Evolutionary conservation across 1,140 invertebrate genomes (phyloP).

Genomic region (Pogonomyrmex barbatus): DNA sequence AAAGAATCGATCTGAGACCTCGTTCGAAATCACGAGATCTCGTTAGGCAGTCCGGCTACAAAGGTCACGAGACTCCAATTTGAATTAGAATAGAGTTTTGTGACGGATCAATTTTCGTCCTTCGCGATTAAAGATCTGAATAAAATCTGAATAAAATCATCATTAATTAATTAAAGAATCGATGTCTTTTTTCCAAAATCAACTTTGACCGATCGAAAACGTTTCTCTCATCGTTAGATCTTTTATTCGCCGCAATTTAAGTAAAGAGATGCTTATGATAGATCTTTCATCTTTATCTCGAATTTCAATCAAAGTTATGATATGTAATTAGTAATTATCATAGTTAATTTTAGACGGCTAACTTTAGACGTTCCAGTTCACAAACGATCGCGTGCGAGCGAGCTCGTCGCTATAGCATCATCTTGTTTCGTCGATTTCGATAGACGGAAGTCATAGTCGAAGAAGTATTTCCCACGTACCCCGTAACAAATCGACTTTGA

Average conservation of each 20-base stretch:
- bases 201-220: neutral
- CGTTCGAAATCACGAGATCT: neutral
- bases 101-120: neutral
- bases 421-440: slow-evolving; percentile 51
- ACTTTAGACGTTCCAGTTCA: slow-evolving; percentile 21
- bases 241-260: neutral
- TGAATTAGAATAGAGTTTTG: neutral
- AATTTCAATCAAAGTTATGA: neutral
- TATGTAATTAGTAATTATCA: neutral
- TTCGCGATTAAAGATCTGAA: neutral
- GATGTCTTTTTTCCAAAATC: neutral
- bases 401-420: slow-evolving; percentile 39
- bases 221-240: neutral
- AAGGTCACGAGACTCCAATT: neutral
- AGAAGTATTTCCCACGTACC: neutral
- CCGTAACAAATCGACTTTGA: neutral
- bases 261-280: neutral
- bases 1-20: slow-evolving; percentile 11
- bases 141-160: neutral
- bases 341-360: neutral
- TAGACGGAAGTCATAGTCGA: neutral
- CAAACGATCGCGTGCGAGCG: slow-evolving; percentile 25
- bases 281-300: neutral
- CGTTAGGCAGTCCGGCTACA: neutral
- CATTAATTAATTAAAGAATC: neutral